Evolutionary conservation across 2,888 invertebrate species (phyloP).

Genomic region (Lepetodrilus schrolli): DNA sequence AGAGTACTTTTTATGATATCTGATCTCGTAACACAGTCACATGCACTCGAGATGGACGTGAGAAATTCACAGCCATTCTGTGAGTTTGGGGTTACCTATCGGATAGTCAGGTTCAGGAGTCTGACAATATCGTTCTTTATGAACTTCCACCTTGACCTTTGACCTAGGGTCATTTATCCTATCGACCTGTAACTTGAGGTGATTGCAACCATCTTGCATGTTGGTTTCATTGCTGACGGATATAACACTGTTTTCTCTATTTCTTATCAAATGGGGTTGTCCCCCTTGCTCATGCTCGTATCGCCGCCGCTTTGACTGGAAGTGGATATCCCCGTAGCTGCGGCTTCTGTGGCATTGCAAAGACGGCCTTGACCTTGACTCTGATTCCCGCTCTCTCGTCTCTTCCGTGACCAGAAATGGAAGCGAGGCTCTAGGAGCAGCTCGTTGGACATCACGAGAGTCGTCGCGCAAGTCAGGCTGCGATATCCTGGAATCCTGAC

Average conservation of each 20-base stretch:
- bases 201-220: no score
- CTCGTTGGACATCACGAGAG: no score
- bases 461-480: no score
- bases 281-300: background rate
- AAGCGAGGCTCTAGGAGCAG: no score
- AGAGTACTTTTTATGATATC: no score
- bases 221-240: background rate
- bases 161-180: background rate
- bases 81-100: background rate
- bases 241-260: background rate
- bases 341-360: background rate
- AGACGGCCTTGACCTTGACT: no score
- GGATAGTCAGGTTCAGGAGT: constrained; percentile 6
- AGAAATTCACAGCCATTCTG: constrained; percentile 4
- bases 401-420: no score
- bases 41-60: no score
- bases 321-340: background rate
- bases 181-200: no score
- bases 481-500: no score
- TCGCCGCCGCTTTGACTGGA: background rate
- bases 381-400: no score
- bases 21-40: no score
- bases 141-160: background rate
- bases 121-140: background rate
- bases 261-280: background rate